Conservation (phyloP, 2,113 vertebrate genomes). For the Platysteira castanea region DNA sequence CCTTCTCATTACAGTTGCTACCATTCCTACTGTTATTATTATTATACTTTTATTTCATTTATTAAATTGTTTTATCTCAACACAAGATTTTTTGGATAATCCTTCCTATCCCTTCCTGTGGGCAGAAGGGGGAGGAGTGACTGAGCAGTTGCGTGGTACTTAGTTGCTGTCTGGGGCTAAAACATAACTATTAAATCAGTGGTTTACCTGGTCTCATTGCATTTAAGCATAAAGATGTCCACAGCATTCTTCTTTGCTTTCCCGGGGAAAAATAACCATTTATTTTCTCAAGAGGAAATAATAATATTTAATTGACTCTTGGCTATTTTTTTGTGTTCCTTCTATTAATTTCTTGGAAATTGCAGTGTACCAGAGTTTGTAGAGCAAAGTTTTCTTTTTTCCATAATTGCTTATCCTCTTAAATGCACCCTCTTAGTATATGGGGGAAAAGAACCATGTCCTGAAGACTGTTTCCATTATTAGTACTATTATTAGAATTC, state of each 20-base stretch:
- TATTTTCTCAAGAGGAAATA: neutral
- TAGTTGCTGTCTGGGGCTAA: neutral
- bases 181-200: neutral
- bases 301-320: neutral
- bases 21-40: neutral
- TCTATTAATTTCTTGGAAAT: neutral
- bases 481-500: neutral
- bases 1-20: neutral
- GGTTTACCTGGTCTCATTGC: neutral
- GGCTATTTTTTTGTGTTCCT: neutral
- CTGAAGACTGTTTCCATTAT: neutral
- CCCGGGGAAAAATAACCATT: neutral
- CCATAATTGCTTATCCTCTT: neutral
- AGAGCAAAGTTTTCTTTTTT: neutral
- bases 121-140: neutral
- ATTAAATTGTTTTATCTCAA: neutral
- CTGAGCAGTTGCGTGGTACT: neutral
- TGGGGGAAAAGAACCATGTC: neutral
- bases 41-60: neutral
- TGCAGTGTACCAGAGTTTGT: neutral
- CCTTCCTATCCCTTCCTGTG: neutral
- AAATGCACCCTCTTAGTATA: neutral
- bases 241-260: neutral
- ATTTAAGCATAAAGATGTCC: neutral
- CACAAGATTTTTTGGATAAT: neutral